Percentiles rank a stretch among this genome's conserved stretches.
Evolutionary conservation across 1,140 invertebrate genomes (phyloP).

Genomic region (Euura saliciscinereae): DNA sequence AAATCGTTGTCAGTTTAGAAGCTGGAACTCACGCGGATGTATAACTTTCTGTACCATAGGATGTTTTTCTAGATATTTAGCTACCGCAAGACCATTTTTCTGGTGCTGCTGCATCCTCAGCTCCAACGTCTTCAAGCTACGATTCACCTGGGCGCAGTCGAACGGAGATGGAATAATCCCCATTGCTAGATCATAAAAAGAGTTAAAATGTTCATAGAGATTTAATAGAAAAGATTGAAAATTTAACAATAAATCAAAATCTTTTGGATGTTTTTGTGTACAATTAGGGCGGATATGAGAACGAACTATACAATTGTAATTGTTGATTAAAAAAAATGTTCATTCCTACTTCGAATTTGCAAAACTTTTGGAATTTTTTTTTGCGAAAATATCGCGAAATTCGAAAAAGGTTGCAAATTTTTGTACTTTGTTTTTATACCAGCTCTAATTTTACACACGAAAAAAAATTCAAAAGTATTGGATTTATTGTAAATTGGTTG

Average conservation of each 20-base stretch:
- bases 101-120: conserved; percentile 91
- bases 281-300: no score
- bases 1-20: no score
- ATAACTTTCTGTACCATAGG: conserved; percentile 80
- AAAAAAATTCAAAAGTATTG: no score
- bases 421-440: no score
- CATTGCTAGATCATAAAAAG: conserved; percentile 65
- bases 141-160: conserved; percentile 93
- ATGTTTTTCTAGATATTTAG: conserved; percentile 81
- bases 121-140: conserved; percentile 93
- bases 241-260: no score
- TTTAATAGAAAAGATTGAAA: neutral
- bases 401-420: no score
- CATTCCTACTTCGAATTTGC: neutral
- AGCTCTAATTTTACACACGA: no score
- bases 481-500: no score
- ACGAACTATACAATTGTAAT: neutral
- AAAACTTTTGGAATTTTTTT: neutral
- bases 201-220: conserved; percentile 17
- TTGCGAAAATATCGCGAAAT: no score
- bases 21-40: conserved; percentile 73
- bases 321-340: conserved; percentile 16
- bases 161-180: conserved; percentile 95
- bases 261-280: no score
- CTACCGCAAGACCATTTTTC: conserved; percentile 78